phyloP scores from a whole-genome alignment of 2,797 vertebrate species.

The Smutsia gigantea region DNA sequence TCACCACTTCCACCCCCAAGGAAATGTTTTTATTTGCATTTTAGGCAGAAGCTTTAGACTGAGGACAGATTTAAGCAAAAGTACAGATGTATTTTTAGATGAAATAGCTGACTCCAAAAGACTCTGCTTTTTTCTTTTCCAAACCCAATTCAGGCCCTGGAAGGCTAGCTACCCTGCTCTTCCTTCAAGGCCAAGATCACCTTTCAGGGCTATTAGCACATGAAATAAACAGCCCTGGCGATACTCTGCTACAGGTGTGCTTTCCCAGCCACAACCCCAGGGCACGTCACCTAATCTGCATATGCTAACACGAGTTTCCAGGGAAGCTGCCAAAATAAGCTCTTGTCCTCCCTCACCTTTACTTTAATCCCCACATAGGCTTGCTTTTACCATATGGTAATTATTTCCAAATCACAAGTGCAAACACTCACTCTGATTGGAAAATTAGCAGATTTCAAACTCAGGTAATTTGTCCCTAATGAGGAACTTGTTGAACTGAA shows the following conservation, averaged over 20 bases:
- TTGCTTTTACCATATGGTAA: slow-evolving; percentile 88
- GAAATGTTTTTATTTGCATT: slow-evolving; percentile 21
- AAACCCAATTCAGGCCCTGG: not conserved
- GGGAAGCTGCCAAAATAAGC: slow-evolving; percentile 60
- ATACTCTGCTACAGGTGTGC: slow-evolving; percentile 25
- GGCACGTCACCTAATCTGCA: slow-evolving; percentile 22
- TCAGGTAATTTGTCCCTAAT: slow-evolving; percentile 89
- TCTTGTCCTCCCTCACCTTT: slow-evolving; percentile 77
- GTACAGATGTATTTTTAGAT: not conserved
- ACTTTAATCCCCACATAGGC: slow-evolving; percentile 85
- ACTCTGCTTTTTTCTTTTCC: not conserved
- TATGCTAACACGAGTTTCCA: slow-evolving; percentile 47
- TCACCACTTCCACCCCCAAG: not conserved
- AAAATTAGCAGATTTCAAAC: slow-evolving; percentile 91
- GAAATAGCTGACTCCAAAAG: slow-evolving; percentile 45
- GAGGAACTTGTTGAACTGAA: slow-evolving; percentile 91
- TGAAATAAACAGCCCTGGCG: slow-evolving; percentile 43
- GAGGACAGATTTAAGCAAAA: slow-evolving; percentile 39
- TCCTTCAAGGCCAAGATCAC: not conserved
- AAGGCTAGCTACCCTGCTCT: not conserved
- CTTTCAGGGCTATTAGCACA: not conserved
- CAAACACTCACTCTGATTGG: slow-evolving; percentile 91
- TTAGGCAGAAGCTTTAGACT: not conserved
- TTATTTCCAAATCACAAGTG: slow-evolving; percentile 90
- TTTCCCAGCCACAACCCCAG: not conserved